Conservation (phyloP, 2,797 vertebrate genomes). For the Notolepis coatsorum region DNA sequence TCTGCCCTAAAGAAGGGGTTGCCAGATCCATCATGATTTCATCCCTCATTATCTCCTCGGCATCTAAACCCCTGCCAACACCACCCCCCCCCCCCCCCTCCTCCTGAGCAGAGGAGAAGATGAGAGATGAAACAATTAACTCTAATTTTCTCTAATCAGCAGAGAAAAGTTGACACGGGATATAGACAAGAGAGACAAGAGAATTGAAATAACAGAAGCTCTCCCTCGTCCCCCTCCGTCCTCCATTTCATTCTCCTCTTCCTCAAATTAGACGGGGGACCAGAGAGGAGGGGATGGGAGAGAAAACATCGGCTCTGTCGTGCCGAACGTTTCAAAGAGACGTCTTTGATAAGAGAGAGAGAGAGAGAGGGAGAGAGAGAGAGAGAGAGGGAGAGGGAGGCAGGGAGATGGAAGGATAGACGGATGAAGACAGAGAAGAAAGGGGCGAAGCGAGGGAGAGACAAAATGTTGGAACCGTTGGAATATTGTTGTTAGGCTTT, state of each 20-base stretch:
- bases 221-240: neutral
- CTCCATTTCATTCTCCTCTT: slow-evolving; percentile 18
- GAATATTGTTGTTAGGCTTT: slow-evolving; percentile 35
- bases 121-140: slow-evolving; percentile 72
- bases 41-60: slow-evolving; percentile 71
- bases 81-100: slow-evolving; percentile 24
- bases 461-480: too few relatives aligned
- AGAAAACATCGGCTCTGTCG: neutral
- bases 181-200: slow-evolving; percentile 30
- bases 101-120: slow-evolving; percentile 42
- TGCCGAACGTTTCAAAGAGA: neutral
- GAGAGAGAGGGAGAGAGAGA: neutral
- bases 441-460: neutral
- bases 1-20: slow-evolving; percentile 54
- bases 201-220: slow-evolving; percentile 47
- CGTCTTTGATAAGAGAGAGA: neutral
- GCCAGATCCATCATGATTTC: slow-evolving; percentile 64
- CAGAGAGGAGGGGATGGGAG: too few relatives aligned
- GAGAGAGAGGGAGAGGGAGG: neutral
- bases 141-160: slow-evolving; percentile 67
- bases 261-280: too few relatives aligned
- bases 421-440: too few relatives aligned
- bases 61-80: too few relatives aligned
- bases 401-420: too few relatives aligned
- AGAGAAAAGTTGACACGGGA: slow-evolving; percentile 49